Percentiles rank a stretch among this genome's conserved stretches.
Conservation (phyloP, 1,140 invertebrate species). For the Dendroctonus ponderosae region DNA sequence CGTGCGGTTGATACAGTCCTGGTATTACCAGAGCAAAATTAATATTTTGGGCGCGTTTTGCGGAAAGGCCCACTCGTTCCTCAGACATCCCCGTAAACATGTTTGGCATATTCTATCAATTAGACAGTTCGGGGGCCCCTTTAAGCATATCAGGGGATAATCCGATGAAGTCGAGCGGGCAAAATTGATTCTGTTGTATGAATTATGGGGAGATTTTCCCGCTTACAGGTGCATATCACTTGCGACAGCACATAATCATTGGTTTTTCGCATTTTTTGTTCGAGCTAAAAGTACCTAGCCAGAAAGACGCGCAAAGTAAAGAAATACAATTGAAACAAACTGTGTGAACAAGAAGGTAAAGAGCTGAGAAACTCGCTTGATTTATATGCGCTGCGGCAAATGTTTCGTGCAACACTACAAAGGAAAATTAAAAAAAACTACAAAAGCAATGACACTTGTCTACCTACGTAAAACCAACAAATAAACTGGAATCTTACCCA, state of each 20-base stretch:
- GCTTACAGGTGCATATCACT: no score
- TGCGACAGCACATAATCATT: no score
- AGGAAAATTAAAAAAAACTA: neutral
- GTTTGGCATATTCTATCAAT: slow-evolving; percentile 44
- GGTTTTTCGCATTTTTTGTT: no score
- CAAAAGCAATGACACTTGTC: neutral
- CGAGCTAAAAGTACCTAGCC: no score
- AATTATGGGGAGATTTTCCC: no score
- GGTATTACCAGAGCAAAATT: neutral
- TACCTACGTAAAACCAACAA: neutral
- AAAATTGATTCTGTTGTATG: slow-evolving; percentile 46
- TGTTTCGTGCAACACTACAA: neutral
- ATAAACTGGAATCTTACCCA: slow-evolving; percentile 10
- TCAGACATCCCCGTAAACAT: slow-evolving; percentile 32
- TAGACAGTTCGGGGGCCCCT: slow-evolving; percentile 36
- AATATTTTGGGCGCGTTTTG: neutral
- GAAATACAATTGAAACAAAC: no score
- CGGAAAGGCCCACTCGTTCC: neutral
- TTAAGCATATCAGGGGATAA: slow-evolving; percentile 40
- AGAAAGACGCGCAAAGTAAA: no score
- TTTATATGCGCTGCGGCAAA: neutral
- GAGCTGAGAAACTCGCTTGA: no score
- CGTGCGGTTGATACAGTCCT: neutral
- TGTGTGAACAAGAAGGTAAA: no score
- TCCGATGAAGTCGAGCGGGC: slow-evolving; percentile 43